phyloP scores from a whole-genome alignment of 2,888 invertebrate genomes.

The Drosophila kanekoi region DNA sequence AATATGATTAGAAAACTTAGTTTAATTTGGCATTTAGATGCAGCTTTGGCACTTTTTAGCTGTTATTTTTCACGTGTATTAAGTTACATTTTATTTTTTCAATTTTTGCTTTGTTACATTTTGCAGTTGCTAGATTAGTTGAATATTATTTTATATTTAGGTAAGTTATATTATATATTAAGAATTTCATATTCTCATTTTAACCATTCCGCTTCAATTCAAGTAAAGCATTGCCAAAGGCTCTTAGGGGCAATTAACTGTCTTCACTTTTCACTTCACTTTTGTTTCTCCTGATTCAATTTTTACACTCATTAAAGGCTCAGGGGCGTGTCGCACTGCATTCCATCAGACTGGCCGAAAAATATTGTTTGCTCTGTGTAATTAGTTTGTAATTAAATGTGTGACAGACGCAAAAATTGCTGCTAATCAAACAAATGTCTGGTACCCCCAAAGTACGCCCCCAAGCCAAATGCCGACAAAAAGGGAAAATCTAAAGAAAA shows the following conservation, averaged over 20 bases:
- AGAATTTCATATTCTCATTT: too few species aligned
- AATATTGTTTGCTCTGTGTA: slow-evolving; percentile 59
- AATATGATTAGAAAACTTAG: slow-evolving; percentile 63
- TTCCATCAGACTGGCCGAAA: slow-evolving; percentile 9
- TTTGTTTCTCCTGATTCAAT: slow-evolving; percentile 35
- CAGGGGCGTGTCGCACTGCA: slow-evolving; percentile 16
- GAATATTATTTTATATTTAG: not conserved
- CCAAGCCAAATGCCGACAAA: slow-evolving; percentile 31
- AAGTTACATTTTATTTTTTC: slow-evolving; percentile 17
- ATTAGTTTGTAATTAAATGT: slow-evolving; percentile 75
- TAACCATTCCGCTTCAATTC: not conserved
- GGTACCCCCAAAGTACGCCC: slow-evolving; percentile 34
- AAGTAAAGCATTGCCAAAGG: not conserved
- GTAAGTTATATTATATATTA: too few species aligned
- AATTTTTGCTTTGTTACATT: slow-evolving; percentile 1
- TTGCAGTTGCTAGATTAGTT: not conserved
- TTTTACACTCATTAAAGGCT: slow-evolving; percentile 45
- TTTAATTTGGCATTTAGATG: slow-evolving; percentile 72
- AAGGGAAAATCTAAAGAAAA: slow-evolving; percentile 37
- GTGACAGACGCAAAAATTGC: slow-evolving; percentile 60
- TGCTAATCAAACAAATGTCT: slow-evolving; percentile 71
- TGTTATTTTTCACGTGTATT: slow-evolving; percentile 11
- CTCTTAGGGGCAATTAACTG: not conserved
- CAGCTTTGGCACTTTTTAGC: slow-evolving; percentile 69
- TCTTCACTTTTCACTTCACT: not conserved